A percentile compares a stretch with the other conserved stretches of the same genome.
phyloP scores from a whole-genome alignment of 2,113 vertebrate species.

The Puffinus mauretanicus region DNA sequence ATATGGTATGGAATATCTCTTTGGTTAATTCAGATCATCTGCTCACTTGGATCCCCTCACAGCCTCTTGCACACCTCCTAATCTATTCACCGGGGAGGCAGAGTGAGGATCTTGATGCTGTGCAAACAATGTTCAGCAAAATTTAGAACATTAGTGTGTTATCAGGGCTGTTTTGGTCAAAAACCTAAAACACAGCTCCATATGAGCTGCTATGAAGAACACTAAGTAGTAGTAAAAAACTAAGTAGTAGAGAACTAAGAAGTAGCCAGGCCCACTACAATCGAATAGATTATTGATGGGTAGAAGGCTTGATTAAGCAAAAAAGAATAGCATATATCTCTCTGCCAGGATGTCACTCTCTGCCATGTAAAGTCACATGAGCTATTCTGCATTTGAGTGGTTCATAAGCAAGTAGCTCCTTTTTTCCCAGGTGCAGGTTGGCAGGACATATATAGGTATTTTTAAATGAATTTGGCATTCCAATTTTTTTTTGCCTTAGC shows the following conservation, averaged over 20 bases:
- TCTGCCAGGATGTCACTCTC: background rate
- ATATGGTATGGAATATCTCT: background rate
- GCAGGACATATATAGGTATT: background rate
- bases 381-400: background rate
- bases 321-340: background rate
- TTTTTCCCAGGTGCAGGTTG: background rate
- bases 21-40: background rate
- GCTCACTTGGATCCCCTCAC: fast-evolving
- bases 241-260: background rate
- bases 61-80: fast-evolving
- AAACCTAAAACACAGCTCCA: background rate
- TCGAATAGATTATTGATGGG: background rate
- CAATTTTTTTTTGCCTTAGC: background rate
- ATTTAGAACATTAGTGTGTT: background rate
- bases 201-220: background rate
- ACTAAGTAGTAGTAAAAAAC: background rate
- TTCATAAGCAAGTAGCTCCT: background rate
- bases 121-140: background rate
- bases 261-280: background rate
- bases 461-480: background rate
- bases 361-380: background rate
- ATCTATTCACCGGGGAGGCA: background rate
- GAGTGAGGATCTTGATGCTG: background rate
- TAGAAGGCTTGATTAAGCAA: background rate
- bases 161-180: background rate